Base-by-base conservation (phyloP, 2,113 vertebrate genomes). In the Rhinopomastus cyanomelas region DNA sequence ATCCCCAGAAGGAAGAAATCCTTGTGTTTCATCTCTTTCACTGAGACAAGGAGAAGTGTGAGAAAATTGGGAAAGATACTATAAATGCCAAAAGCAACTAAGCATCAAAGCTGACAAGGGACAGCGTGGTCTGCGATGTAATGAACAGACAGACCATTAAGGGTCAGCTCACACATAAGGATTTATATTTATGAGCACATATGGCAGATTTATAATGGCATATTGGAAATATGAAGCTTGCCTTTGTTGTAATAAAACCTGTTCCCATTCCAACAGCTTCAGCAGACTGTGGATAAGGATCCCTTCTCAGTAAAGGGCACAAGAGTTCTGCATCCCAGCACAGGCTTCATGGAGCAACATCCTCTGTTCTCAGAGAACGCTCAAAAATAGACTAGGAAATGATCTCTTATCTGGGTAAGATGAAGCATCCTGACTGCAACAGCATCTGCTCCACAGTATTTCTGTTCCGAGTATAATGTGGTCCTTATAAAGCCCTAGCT, bases 41-140 rank as follows among this genome's bases (percentile, higher is more conserved):
- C 46, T 42, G 56, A 79, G 82, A 84, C 56, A 81, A 66, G 69
- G 4, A 78, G 49, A 92, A 81, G 22, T 84, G 23, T 44, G 62
- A 75, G 77, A 78, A 90, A 89, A 92, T 0, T 61, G 66, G 61
- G 65, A 51, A 88, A 88, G 75, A 34, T 68, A 59, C 29, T 81
- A 81, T 76, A 87, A 87, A 84, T 55, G 83, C 59, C 90, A 91
- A 83, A 92, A 94, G 65, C 51, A 93, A 86, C 81, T 82, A 73
- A 87, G 74, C 59, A 39, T 67, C 67, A 16, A 69, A 87, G 82
- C 34, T 94, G 85, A 87, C 76, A 88, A 72, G 85, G 65, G 72
- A 87, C 86, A 88, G 84, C 73, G 36, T 36, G 36, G 80, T 57
- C 49, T 88, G n/a, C 44, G 26, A 5, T 49, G 29, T 44, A 91